A percentile compares a stretch with the other conserved stretches of the same genome.
Conservation (phyloP, 2,888 invertebrate species). For the Leptopterna dolabrata region DNA sequence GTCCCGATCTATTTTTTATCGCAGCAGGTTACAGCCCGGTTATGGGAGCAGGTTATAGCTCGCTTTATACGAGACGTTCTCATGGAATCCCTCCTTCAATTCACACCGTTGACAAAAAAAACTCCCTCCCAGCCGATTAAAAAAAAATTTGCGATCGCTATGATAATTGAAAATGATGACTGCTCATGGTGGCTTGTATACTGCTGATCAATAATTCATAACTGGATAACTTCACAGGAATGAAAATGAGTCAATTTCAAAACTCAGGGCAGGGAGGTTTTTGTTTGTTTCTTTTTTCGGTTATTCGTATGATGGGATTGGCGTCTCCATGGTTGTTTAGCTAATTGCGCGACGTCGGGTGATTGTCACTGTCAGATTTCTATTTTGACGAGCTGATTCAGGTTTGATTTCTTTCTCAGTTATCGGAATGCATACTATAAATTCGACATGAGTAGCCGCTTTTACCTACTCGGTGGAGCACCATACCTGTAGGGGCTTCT, state of each 20-base stretch:
- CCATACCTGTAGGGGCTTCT: too few relatives aligned
- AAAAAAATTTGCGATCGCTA: neutral
- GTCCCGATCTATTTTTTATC: neutral
- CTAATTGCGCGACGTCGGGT: neutral
- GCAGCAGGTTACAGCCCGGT: neutral
- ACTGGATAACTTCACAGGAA: neutral
- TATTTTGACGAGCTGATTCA: neutral
- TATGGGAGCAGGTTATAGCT: neutral
- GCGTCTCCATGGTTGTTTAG: neutral
- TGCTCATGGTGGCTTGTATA: neutral
- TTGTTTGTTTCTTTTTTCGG: neutral
- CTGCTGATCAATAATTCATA: neutral
- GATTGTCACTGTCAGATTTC: neutral
- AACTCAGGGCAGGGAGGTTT: neutral
- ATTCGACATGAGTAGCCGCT: too few relatives aligned
- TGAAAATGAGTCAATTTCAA: constrained; percentile 1
- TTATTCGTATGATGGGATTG: neutral
- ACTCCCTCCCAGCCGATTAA: neutral
- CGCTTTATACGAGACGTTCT: neutral
- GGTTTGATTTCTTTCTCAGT: neutral
- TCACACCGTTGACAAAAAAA: neutral
- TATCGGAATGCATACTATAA: too few relatives aligned
- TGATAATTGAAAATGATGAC: neutral
- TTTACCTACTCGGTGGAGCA: too few relatives aligned
- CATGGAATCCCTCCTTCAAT: neutral